Evolutionary conservation across 2,797 vertebrate genomes (phyloP).

Genomic region (Gallirallus australis): DNA sequence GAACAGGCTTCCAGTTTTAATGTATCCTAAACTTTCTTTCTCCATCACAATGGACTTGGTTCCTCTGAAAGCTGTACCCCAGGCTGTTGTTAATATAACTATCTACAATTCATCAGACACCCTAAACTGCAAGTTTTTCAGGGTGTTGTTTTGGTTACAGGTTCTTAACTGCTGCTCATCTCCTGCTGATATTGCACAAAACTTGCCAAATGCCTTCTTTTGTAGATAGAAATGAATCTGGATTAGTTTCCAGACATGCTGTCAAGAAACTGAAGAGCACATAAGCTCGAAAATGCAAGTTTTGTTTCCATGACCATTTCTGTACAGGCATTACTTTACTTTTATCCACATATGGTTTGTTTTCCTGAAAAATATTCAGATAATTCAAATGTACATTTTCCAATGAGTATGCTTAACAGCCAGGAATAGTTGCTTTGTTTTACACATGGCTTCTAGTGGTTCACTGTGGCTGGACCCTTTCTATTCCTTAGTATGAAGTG

Average conservation of each 20-base stretch:
- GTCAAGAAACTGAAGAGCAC: slow-evolving; percentile 21
- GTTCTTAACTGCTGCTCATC: slow-evolving; percentile 36
- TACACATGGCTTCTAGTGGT: background rate
- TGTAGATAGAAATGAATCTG: slow-evolving; percentile 39
- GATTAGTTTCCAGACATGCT: slow-evolving; percentile 43
- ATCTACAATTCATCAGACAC: background rate
- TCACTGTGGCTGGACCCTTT: background rate
- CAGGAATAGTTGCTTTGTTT: background rate
- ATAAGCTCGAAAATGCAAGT: background rate
- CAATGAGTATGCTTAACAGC: background rate
- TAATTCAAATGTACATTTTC: slow-evolving; percentile 3
- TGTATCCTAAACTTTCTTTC: background rate
- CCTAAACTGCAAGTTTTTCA: slow-evolving; percentile 2
- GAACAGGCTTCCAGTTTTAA: background rate
- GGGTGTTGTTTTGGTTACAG: slow-evolving; percentile 21
- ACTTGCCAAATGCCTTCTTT: slow-evolving; percentile 33
- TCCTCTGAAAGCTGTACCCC: background rate
- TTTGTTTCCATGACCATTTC: slow-evolving; percentile 31
- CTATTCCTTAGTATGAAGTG: background rate
- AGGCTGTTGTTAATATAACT: background rate
- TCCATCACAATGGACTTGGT: background rate
- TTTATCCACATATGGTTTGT: slow-evolving; percentile 16
- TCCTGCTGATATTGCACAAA: slow-evolving; percentile 24
- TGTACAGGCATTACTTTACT: slow-evolving; percentile 2
- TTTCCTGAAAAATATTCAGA: background rate